phyloP scores from a whole-genome alignment of 2,888 invertebrate species.

The Cephus pygmeus region DNA sequence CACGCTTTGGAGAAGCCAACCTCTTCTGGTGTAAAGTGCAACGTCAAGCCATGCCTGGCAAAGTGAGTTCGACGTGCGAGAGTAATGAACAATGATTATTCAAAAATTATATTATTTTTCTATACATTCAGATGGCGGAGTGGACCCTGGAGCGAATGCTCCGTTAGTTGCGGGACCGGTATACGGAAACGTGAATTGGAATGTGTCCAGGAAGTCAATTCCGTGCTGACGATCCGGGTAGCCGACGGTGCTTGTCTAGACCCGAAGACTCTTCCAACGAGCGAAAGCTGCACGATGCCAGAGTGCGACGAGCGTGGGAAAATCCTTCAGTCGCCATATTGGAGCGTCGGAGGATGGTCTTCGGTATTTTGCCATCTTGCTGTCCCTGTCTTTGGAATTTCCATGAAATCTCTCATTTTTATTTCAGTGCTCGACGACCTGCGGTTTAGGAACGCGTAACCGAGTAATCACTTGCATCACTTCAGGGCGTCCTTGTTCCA shows the following conservation, averaged over 20 bases:
- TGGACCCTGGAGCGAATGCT: conserved; percentile 83
- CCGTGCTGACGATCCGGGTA: conserved; percentile 69
- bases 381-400: not conserved
- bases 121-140: conserved; percentile 73
- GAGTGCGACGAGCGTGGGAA: conserved; percentile 50
- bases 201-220: conserved; percentile 75
- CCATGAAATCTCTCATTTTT: not conserved
- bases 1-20: conserved; percentile 71
- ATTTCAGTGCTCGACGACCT: conserved; percentile 75
- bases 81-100: not conserved
- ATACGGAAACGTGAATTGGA: conserved; percentile 77
- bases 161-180: conserved; percentile 80
- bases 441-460: conserved; percentile 73
- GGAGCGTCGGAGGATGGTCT: conserved; percentile 72
- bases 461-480: conserved; percentile 71
- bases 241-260: conserved; percentile 73
- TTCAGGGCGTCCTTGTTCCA: conserved; percentile 57
- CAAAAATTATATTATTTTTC: not conserved
- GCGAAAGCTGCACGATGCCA: conserved; percentile 65
- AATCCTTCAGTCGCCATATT: conserved; percentile 50
- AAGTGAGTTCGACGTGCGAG: conserved; percentile 59
- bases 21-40: conserved; percentile 73
- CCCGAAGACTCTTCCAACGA: conserved; percentile 65
- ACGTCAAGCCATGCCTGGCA: conserved; percentile 82
- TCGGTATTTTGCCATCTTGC: conserved; percentile 62